Conservation (phyloP, 2,113 vertebrate genomes). For the Sorex araneus region DNA sequence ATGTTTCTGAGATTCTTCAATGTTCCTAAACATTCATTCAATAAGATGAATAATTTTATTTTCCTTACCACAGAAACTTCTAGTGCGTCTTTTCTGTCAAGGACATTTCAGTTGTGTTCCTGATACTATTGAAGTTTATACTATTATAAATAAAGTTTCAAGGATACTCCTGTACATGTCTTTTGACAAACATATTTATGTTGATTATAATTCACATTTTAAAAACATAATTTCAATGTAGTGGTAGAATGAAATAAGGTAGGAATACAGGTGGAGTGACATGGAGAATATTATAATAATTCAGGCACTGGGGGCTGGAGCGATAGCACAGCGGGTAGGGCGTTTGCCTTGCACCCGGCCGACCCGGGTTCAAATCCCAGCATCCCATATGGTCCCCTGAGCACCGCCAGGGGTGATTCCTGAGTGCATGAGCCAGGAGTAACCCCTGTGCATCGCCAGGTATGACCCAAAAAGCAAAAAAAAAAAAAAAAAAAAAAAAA, state of each 20-base stretch:
- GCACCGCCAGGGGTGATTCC: too few relatives aligned
- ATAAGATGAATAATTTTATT: neutral
- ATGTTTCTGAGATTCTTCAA: neutral
- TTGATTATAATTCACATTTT: neutral
- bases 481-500: too few relatives aligned
- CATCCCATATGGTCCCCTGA: too few relatives aligned
- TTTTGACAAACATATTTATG: neutral
- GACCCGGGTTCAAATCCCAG: too few relatives aligned
- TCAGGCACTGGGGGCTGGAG: too few relatives aligned
- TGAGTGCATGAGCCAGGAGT: too few relatives aligned
- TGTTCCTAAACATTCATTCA: neutral
- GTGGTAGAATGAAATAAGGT: neutral
- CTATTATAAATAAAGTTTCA: neutral
- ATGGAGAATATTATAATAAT: too few relatives aligned
- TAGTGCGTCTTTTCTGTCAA: rapidly evolving
- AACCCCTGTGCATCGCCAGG: too few relatives aligned
- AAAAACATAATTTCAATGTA: neutral
- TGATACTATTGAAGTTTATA: neutral
- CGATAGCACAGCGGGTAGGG: too few relatives aligned
- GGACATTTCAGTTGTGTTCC: neutral
- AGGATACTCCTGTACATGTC: neutral
- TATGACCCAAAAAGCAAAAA: too few relatives aligned
- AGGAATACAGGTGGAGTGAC: neutral
- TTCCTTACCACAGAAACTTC: neutral
- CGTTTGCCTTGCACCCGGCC: too few relatives aligned